phyloP scores from a whole-genome alignment of 2,888 invertebrate species.

The Chaetogeoica ovagalla region DNA sequence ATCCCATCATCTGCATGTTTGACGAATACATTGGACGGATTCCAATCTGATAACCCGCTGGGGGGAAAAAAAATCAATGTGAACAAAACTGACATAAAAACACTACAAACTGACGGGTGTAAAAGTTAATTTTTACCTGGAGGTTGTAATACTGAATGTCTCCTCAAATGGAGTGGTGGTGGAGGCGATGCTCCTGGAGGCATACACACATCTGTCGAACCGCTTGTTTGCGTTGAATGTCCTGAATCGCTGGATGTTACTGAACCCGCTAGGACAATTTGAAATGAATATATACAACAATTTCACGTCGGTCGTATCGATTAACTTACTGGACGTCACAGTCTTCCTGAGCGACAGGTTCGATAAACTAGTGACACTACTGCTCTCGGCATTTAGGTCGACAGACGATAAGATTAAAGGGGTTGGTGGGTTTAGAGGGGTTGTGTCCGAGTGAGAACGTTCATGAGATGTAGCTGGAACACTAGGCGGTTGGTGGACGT shows the following conservation, averaged over 20 bases:
- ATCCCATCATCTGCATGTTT: slow-evolving; percentile 39
- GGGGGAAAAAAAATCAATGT: not conserved
- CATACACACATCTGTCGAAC: slow-evolving; percentile 66
- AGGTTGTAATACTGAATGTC: slow-evolving; percentile 63
- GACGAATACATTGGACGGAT: slow-evolving; percentile 48
- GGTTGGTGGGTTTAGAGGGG: slow-evolving; percentile 78
- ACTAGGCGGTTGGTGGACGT: slow-evolving; percentile 42
- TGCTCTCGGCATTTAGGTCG: slow-evolving; percentile 90
- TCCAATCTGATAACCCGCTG: slow-evolving; percentile 47
- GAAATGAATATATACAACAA: slow-evolving; percentile 14
- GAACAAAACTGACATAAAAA: not conserved
- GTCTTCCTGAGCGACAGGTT: slow-evolving; percentile 87
- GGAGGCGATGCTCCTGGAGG: slow-evolving; percentile 57
- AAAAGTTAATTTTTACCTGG: slow-evolving; percentile 59
- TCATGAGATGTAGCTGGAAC: slow-evolving; percentile 65
- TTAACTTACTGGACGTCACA: slow-evolving; percentile 67
- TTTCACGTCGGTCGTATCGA: slow-evolving; percentile 12
- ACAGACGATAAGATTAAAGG: slow-evolving; percentile 64
- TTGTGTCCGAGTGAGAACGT: slow-evolving; percentile 83
- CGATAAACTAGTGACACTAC: slow-evolving; percentile 90
- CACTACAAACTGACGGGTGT: not conserved
- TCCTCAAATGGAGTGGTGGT: slow-evolving; percentile 63
- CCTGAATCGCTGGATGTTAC: slow-evolving; percentile 91
- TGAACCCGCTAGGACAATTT: slow-evolving; percentile 66
- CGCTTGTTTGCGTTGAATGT: slow-evolving; percentile 76